phyloP scores from a whole-genome alignment of 1,140 invertebrate genomes.

The Scaptomyza hsui region DNA sequence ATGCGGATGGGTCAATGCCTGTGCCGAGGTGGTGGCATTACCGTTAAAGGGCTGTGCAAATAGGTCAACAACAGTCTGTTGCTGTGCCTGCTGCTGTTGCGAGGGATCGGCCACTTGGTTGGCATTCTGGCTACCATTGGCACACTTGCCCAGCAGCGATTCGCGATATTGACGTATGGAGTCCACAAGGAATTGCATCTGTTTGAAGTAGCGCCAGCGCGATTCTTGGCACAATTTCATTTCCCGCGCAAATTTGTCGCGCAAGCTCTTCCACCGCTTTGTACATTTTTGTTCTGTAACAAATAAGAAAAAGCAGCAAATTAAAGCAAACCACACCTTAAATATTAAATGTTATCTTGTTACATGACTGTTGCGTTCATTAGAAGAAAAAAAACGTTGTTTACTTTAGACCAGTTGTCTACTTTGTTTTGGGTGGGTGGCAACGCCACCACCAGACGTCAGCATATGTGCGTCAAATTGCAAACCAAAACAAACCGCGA shows the following conservation, averaged over 20 bases:
- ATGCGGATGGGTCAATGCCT: constrained; percentile 78
- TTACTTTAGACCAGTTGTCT: background rate
- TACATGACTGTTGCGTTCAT: too few relatives aligned
- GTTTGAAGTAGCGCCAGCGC: constrained; percentile 81
- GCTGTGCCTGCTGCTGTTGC: constrained; percentile 75
- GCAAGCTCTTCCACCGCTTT: constrained; percentile 80
- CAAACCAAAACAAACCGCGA: constrained; percentile 72
- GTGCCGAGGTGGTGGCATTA: constrained; percentile 72
- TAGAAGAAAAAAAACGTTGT: too few relatives aligned
- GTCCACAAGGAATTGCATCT: constrained; percentile 81
- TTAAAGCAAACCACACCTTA: too few relatives aligned
- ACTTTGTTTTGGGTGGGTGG: constrained; percentile 22
- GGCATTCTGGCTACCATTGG: constrained; percentile 65
- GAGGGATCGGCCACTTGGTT: constrained; percentile 75
- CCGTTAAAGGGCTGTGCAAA: constrained; percentile 80
- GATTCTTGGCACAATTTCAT: constrained; percentile 82
- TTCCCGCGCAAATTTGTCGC: constrained; percentile 80
- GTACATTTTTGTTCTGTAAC: constrained; percentile 81
- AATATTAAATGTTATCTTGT: background rate
- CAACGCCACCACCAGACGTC: constrained; percentile 32
- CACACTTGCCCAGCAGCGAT: constrained; percentile 76
- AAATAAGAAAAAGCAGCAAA: constrained; percentile 1
- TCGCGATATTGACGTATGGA: constrained; percentile 79
- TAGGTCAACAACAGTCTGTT: constrained; percentile 76
- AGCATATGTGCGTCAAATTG: constrained; percentile 55